These are phyloP conservation scores for Forbesichthys agassizii DNA, from an alignment of 2,113 vertebrate genomes.

Conservation along the genomic window DNA sequence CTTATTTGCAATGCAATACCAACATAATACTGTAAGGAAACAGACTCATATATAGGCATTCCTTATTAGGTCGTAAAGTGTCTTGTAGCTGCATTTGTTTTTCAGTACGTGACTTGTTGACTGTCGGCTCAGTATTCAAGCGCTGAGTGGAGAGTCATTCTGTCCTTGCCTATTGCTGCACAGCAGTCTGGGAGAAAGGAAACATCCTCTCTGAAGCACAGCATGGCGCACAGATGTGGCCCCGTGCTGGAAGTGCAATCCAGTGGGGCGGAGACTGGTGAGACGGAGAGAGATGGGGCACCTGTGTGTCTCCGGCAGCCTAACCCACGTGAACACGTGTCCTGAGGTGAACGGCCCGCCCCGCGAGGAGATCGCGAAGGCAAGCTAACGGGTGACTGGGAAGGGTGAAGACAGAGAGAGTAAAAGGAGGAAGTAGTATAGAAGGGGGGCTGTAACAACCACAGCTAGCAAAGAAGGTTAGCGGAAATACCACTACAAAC, in stretches of 20 bases:
- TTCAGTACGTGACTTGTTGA: constrained; percentile 6
- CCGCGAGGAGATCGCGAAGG: background rate
- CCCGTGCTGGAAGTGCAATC: constrained; percentile 19
- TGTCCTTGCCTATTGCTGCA: constrained; percentile 33
- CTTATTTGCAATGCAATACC: background rate
- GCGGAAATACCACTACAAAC: background rate
- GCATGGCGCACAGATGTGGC: constrained; percentile 58
- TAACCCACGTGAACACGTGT: constrained; percentile 40
- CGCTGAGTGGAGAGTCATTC: constrained; percentile 19
- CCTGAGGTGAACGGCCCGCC: constrained; percentile 18
- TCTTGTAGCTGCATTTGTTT: background rate
- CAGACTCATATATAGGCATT: background rate
- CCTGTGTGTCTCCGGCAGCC: constrained; percentile 25
- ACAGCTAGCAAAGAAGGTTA: background rate
- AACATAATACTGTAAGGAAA: background rate
- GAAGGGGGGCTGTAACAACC: background rate
- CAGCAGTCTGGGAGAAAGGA: constrained; percentile 49
- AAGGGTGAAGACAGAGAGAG: constrained; percentile 13
- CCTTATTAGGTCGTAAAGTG: background rate
- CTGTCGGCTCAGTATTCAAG: constrained; percentile 17
- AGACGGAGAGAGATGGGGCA: constrained; percentile 3
- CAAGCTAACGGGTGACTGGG: constrained; percentile 50
- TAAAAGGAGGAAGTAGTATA: background rate
- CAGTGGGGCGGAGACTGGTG: background rate
- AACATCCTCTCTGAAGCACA: no score